These are phyloP conservation scores for Lipophrys pholis DNA, from an alignment of 2,113 vertebrate species.

Conservation along the genomic window DNA sequence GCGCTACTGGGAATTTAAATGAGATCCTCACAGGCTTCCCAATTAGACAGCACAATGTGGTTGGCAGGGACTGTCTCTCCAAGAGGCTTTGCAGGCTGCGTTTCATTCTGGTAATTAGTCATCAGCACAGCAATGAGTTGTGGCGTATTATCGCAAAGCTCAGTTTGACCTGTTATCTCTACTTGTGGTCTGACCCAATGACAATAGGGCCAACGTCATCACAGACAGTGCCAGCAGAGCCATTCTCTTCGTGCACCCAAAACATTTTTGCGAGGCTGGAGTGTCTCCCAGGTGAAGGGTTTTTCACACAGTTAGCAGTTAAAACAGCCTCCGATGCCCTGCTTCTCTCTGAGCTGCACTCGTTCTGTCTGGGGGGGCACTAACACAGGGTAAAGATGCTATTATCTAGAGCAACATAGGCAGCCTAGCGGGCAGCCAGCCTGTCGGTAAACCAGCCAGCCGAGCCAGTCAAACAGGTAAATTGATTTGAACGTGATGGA, in stretches of 20 bases:
- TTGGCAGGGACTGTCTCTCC: not conserved
- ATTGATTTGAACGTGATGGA: not conserved
- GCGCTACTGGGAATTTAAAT: constrained; percentile 12
- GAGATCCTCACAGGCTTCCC: not conserved
- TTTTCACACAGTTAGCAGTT: constrained; percentile 54
- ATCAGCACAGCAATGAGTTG: not conserved
- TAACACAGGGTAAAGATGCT: constrained; percentile 5
- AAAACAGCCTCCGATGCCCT: constrained; percentile 36
- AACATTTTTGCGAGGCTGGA: not conserved
- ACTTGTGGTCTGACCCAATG: not conserved
- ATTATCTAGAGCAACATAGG: constrained; percentile 19
- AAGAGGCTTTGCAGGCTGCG: not conserved
- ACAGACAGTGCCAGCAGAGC: not conserved
- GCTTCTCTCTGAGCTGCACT: constrained; percentile 13
- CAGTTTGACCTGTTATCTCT: not conserved
- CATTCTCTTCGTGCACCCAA: not conserved
- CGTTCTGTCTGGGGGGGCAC: constrained; percentile 8
- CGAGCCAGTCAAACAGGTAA: not conserved
- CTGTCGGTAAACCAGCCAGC: not conserved
- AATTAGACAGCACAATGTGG: not conserved
- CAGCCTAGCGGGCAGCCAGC: constrained; percentile 4
- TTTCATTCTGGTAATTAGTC: not conserved
- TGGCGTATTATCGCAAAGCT: not conserved
- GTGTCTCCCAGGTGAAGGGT: not conserved
- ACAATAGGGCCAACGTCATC: not conserved